phyloP scores from a whole-genome alignment of 1,140 invertebrate genomes.

The Bombus pyrosoma region DNA sequence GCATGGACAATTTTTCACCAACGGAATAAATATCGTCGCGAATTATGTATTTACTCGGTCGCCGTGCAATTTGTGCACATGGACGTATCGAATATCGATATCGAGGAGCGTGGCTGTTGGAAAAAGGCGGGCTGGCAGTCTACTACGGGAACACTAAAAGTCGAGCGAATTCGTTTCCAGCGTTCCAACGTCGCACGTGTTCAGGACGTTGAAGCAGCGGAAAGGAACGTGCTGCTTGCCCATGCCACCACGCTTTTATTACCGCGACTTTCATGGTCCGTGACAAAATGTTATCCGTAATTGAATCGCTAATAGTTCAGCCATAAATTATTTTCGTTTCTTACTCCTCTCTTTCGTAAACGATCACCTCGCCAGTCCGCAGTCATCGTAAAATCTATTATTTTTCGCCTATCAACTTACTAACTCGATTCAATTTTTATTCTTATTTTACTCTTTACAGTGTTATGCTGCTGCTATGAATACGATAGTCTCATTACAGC shows the following conservation, averaged over 20 bases:
- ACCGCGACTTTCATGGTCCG: constrained; percentile 25
- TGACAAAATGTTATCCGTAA: constrained; percentile 48
- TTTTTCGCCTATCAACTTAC: too few species aligned
- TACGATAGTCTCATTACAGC: too few species aligned
- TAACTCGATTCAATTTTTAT: too few species aligned
- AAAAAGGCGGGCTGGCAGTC: not conserved
- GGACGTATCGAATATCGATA: constrained; percentile 55
- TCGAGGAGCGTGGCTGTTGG: not conserved
- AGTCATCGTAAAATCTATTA: too few species aligned
- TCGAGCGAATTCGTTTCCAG: constrained; percentile 40
- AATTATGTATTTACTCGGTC: constrained; percentile 53
- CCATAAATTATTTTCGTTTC: constrained; percentile 28
- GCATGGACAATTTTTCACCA: constrained; percentile 16
- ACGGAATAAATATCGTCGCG: constrained; percentile 34
- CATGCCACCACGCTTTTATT: constrained; percentile 36
- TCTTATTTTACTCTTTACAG: too few species aligned
- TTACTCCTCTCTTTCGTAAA: not conserved
- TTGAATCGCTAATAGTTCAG: constrained; percentile 48
- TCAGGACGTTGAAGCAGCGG: constrained; percentile 32
- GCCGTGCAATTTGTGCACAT: constrained; percentile 37
- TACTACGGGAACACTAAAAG: constrained; percentile 40
- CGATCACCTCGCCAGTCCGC: too few species aligned
- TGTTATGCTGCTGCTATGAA: too few species aligned
- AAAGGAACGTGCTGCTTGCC: constrained; percentile 34
- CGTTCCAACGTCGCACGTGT: constrained; percentile 39